Percentiles rank a stretch among this genome's conserved stretches.
These are phyloP conservation scores for Pedionomus torquatus DNA, from an alignment of 2,113 vertebrate genomes.

Conservation along the genomic window DNA sequence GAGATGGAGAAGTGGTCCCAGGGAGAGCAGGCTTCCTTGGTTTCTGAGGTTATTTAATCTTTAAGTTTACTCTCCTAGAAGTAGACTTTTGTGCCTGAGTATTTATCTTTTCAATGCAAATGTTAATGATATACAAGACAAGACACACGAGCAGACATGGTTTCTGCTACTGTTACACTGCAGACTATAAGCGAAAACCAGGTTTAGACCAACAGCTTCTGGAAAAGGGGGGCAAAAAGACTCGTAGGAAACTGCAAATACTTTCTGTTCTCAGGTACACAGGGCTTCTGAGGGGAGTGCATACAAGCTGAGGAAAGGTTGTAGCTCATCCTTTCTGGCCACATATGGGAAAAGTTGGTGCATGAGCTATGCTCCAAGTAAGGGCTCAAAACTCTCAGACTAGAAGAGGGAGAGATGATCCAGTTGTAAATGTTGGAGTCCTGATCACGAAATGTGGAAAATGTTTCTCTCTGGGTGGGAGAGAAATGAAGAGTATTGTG, in stretches of 20 bases:
- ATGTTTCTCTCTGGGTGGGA: not conserved
- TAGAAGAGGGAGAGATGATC: not conserved
- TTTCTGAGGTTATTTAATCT: not conserved
- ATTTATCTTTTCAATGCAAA: not conserved
- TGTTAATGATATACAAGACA: not conserved
- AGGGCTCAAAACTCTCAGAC: not conserved
- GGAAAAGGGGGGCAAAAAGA: not conserved
- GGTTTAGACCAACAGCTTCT: not conserved
- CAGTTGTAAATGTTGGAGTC: not conserved
- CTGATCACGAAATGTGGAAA: not conserved
- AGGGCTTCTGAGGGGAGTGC: not conserved
- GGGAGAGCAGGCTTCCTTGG: not conserved
- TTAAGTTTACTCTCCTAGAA: not conserved
- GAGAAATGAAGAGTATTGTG: conserved; percentile 10
- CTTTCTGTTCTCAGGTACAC: not conserved
- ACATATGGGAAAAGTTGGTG: not conserved
- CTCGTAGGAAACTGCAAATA: not conserved
- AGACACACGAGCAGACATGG: not conserved
- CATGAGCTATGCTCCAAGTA: not conserved
- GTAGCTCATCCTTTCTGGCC: not conserved
- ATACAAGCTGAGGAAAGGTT: not conserved
- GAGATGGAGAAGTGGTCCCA: not conserved
- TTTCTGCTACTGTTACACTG: not conserved
- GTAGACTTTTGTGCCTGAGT: not conserved
- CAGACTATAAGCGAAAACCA: not conserved